Conservation (phyloP, 2,797 vertebrate species). For the Borostomias antarcticus region DNA sequence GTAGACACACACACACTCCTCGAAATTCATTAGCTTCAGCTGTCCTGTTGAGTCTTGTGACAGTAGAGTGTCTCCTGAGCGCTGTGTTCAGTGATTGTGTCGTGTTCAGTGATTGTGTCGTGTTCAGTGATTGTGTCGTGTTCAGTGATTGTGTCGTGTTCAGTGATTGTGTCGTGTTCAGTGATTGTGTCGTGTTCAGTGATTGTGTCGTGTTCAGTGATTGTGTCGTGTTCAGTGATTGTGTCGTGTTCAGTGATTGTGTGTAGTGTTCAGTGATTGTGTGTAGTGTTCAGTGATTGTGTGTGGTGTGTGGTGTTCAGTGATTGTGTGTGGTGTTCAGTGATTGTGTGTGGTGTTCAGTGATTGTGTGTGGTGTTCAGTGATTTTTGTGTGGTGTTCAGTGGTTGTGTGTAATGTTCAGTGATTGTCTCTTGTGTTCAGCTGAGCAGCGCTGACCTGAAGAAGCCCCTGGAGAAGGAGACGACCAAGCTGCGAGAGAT, state of each 20-base stretch:
- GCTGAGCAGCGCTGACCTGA: constrained; percentile 88
- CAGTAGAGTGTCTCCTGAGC: no score
- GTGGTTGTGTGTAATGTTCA: not conserved
- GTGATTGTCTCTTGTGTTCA: constrained; percentile 47
- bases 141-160: constrained; percentile 12
- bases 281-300: constrained; percentile 69
- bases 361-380: no score
- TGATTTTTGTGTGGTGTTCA: no score
- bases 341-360: not conserved
- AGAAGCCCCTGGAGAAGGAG: constrained; percentile 88
- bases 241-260: not conserved
- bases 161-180: no score
- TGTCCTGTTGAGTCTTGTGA: not conserved
- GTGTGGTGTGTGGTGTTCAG: no score
- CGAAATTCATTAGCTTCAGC: not conserved
- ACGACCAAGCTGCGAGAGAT: constrained; percentile 83
- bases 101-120: not conserved
- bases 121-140: no score
- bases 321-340: no score
- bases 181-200: no score
- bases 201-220: no score
- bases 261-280: not conserved
- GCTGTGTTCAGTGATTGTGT: not conserved
- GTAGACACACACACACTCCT: not conserved
- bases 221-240: no score